phyloP scores from a whole-genome alignment of 2,113 vertebrate genomes.

The Colius striatus region DNA sequence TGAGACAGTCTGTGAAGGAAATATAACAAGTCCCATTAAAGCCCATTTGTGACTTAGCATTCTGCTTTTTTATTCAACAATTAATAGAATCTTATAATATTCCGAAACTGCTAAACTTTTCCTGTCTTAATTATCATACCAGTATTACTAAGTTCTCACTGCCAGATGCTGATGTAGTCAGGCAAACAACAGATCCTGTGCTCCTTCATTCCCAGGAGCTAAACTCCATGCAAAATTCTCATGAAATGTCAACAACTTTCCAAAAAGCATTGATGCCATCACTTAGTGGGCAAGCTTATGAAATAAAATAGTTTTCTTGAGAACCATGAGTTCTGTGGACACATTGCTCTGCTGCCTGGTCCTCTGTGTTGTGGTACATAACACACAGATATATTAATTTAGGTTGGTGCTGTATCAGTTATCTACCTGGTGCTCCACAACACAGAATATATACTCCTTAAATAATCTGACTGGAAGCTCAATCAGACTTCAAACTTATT shows the following conservation, averaged over 20 bases:
- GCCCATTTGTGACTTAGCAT: not conserved
- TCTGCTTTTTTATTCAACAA: not conserved
- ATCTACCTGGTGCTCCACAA: too few species aligned
- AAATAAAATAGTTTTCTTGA: not conserved
- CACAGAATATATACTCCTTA: too few species aligned
- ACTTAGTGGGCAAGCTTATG: not conserved
- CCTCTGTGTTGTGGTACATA: not conserved
- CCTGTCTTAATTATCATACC: not conserved
- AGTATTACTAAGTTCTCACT: not conserved
- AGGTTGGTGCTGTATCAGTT: too few species aligned
- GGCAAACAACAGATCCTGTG: not conserved
- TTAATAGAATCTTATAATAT: not conserved
- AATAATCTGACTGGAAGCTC: too few species aligned
- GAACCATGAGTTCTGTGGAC: not conserved
- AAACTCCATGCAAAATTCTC: not conserved
- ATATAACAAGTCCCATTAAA: not conserved
- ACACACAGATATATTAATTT: accelerated
- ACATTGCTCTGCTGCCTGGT: not conserved
- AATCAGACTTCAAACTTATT: too few species aligned
- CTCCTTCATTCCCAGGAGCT: not conserved
- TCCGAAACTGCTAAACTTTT: not conserved
- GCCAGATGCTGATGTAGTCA: not conserved
- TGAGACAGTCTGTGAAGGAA: not conserved
- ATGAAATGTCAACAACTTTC: not conserved
- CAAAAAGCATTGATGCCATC: not conserved